Conservation (phyloP, 1,140 invertebrate genomes). For the Tetragonula clypearis region DNA sequence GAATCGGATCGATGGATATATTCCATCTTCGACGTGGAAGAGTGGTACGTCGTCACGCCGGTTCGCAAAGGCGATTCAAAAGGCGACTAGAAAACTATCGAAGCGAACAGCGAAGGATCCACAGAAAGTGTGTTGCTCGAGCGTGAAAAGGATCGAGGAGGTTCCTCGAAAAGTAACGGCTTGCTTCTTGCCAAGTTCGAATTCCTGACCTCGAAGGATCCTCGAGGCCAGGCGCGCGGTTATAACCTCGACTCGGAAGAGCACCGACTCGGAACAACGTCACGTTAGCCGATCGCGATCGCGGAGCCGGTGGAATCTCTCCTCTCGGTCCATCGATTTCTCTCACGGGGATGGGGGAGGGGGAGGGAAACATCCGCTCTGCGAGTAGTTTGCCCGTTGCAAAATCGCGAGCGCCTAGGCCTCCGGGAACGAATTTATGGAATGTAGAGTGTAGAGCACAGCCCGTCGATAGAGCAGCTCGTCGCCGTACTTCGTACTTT, state of each 20-base stretch:
- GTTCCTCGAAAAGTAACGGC: constrained; percentile 67
- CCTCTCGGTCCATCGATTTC: constrained; percentile 59
- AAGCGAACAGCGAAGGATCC: neutral
- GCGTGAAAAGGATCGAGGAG: constrained; percentile 54
- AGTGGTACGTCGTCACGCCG: neutral
- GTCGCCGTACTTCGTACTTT: neutral
- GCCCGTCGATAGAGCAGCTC: neutral
- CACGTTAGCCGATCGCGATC: constrained; percentile 60
- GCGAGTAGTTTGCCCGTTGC: constrained; percentile 26
- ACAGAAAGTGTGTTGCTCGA: constrained; percentile 44
- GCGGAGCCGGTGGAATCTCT: constrained; percentile 55
- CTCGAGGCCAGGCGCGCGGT: constrained; percentile 43
- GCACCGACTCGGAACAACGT: constrained; percentile 70
- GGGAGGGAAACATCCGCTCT: neutral
- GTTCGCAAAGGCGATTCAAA: neutral
- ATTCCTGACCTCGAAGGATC: constrained; percentile 64
- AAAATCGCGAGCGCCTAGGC: constrained; percentile 8
- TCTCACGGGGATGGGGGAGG: constrained; percentile 1
- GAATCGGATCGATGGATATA: too few relatives aligned
- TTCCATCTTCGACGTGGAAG: too few relatives aligned
- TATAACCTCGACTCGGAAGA: constrained; percentile 62
- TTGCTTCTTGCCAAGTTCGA: constrained; percentile 64
- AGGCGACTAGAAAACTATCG: neutral
- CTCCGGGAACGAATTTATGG: constrained; percentile 35
- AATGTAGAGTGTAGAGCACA: constrained; percentile 2